Evolutionary conservation across 2,113 vertebrate species (phyloP).

Genomic region (Serinus canaria): DNA sequence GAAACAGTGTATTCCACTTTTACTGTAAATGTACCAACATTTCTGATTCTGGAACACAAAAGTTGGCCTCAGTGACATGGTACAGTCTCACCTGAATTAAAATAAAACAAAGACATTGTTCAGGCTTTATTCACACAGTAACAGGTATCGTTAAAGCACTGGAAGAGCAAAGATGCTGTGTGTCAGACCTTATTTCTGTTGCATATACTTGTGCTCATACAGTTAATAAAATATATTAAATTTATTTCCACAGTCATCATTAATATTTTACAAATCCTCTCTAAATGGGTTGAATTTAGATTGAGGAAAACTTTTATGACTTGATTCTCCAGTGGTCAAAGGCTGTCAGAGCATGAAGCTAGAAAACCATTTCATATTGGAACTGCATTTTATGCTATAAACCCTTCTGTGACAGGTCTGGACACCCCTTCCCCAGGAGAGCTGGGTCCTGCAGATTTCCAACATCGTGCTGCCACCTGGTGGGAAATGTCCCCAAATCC

Average conservation of each 20-base stretch:
- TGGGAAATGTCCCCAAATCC: slow-evolving; percentile 9
- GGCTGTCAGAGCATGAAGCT: not conserved
- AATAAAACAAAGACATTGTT: not conserved
- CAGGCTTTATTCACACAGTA: not conserved
- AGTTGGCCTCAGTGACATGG: not conserved
- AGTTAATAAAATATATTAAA: not conserved
- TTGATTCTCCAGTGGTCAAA: not conserved
- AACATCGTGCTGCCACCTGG: slow-evolving; percentile 71
- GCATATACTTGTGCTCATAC: not conserved
- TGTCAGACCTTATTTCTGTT: not conserved
- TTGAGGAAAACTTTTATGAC: not conserved
- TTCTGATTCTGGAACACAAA: not conserved
- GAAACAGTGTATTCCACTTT: not conserved
- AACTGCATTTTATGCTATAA: not conserved
- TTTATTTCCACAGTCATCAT: not conserved
- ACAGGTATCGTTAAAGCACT: not conserved
- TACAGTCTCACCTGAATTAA: not conserved
- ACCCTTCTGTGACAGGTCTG: not conserved
- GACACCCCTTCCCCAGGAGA: not conserved
- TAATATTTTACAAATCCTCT: not conserved
- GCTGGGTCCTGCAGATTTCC: not conserved
- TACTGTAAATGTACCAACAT: not conserved
- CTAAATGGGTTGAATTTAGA: not conserved
- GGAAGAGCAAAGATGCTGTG: not conserved
- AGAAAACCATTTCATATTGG: not conserved